Evolutionary conservation across 2,797 vertebrate species (phyloP).

Genomic region (Poecilia wingei): DNA sequence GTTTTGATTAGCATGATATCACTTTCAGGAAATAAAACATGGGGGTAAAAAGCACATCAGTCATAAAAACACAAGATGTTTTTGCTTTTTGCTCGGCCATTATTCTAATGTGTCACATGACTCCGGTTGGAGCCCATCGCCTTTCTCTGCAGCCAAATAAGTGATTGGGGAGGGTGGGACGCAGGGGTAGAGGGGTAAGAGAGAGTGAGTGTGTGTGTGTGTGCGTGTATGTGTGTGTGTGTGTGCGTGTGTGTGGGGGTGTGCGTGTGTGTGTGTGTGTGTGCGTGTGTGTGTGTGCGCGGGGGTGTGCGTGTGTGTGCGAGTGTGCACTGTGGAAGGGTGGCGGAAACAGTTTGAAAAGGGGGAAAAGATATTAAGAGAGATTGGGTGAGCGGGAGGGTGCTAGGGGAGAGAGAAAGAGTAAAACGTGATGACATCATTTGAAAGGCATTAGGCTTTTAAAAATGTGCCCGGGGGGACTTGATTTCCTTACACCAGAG

Average conservation of each 20-base stretch:
- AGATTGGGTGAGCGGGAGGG: conserved; percentile 70
- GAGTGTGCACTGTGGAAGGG: conserved; percentile 26
- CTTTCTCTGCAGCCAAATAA: conserved; percentile 68
- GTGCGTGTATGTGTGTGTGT: neutral
- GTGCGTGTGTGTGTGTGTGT: neutral
- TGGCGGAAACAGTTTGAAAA: conserved; percentile 78
- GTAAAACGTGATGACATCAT: conserved; percentile 99
- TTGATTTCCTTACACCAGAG: conserved; percentile 99
- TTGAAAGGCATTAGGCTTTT: conserved; percentile 99
- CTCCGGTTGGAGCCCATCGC: conserved; percentile 66
- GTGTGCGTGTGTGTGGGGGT: neutral
- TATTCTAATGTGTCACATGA: conserved; percentile 98
- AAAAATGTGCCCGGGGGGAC: conserved; percentile 99
- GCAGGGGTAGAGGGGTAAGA: neutral
- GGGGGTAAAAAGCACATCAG: conserved; percentile 74
- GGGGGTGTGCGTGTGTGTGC: neutral
- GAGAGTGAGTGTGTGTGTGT: conserved; percentile 1
- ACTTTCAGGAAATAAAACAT: conserved; percentile 83
- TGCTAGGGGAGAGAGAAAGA: conserved; percentile 75
- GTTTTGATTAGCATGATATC: conserved; percentile 97
- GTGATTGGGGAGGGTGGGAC: conserved; percentile 38
- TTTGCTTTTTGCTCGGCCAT: conserved; percentile 85
- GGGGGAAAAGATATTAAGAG: conserved; percentile 82
- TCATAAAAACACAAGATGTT: conserved; percentile 86
- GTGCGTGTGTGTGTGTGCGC: neutral